A percentile compares a stretch with the other conserved stretches of the same genome.
Evolutionary conservation across 2,113 vertebrate genomes (phyloP).

Genomic region (Arizona elegans): DNA sequence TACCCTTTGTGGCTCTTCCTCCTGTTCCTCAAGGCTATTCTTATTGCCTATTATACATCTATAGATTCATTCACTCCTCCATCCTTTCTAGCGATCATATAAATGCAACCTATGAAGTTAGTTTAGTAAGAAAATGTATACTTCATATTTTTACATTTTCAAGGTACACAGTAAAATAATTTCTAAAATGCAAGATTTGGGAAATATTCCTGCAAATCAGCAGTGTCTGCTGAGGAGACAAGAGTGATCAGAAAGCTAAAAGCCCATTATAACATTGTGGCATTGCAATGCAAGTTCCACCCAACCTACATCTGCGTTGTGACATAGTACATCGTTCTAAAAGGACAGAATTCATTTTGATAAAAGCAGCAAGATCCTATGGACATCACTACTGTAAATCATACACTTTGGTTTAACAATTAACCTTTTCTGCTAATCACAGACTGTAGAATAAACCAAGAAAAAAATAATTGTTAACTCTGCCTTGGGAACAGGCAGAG

Average conservation of each 20-base stretch:
- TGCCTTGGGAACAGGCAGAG: background rate
- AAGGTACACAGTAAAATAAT: background rate
- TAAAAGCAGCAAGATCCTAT: background rate
- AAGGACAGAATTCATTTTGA: background rate
- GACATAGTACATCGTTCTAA: background rate
- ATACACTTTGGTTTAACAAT: background rate
- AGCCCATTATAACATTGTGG: background rate
- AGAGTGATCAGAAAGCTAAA: background rate
- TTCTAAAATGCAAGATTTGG: background rate
- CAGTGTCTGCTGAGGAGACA: background rate
- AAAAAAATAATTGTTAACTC: background rate
- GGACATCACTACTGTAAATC: background rate
- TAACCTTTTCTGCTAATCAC: background rate
- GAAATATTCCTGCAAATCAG: background rate
- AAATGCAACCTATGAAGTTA: background rate
- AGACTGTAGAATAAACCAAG: background rate
- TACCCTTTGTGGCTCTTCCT: background rate
- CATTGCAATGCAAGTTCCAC: background rate
- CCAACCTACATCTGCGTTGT: background rate
- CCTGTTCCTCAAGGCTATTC: background rate
- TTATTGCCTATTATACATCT: background rate
- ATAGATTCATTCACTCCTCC: background rate
- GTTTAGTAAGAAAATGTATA: background rate
- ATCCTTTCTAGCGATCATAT: background rate
- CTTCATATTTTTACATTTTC: background rate